Evolutionary conservation across 1,140 invertebrate genomes (phyloP), one percentile per base, ranked within the genome.

Genomic region (Aphidius gifuensis): DNA sequence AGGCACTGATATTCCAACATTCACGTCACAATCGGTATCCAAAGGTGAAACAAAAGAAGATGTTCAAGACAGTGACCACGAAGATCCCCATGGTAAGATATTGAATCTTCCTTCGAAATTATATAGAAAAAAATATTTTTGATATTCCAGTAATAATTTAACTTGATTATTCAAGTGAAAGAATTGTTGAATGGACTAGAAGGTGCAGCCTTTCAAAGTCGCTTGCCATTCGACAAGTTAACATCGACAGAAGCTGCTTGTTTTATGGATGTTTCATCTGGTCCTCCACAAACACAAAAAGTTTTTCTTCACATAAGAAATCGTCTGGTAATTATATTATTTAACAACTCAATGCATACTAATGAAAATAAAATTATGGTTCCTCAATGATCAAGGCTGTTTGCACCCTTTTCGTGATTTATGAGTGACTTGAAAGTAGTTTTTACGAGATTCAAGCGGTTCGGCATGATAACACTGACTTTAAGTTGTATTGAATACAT

Each of bases 251-350:
- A 99, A 84, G 92, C 94, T 5, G 90, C 91, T 45, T 93, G 92
- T 75, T 98, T 99, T 78, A 89, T 92, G 23, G 96, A 98, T 76
- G 88, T 98, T 45, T 87, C 91, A 61, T 85, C 87, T 66, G 90
- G 87, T 11, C 87, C 90, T 38, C 84, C 92, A 43, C 90, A 93
- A 69, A 90, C 92, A 7, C 91, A 94, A 67, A 92, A 93, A 82
- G 87, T 96, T 5, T 98, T 96, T 79, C 84, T 98, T 39, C 92
- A 97, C 75, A 90, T 97, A 68, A 86, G 96, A 69, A 98, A 98
- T 78, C 85, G 94, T 72, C 82, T 98, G 66, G 88, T 90, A 78
- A 79, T 80, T 71, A 23, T 58, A 38, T 48, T 7, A 16, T 16
- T 16, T 6, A 9, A 56, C 5, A 49, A 16, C 16, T 16, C 16